Evolutionary conservation across 2,797 vertebrate genomes (phyloP).

Genomic region (Xiphorhynchus erythropygius): DNA sequence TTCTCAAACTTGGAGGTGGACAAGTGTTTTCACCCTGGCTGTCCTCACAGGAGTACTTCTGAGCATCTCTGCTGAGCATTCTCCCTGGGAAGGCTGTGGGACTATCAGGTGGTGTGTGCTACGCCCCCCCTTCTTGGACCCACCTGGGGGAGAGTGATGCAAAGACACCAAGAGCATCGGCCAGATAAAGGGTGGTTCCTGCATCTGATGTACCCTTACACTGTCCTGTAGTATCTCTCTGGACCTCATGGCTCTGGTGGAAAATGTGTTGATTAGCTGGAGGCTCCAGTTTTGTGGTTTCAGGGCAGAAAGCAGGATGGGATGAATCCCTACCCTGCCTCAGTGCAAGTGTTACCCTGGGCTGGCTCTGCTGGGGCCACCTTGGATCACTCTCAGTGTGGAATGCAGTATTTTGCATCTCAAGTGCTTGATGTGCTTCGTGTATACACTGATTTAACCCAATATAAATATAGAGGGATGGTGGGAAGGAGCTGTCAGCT

Average conservation of each 20-base stretch:
- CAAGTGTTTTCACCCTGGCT: too few relatives aligned
- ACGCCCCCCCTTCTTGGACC: neutral
- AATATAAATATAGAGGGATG: neutral
- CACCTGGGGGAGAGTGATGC: neutral
- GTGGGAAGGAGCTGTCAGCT: neutral
- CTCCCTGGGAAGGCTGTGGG: neutral
- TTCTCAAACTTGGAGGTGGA: neutral
- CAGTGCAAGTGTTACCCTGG: neutral
- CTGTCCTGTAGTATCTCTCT: neutral
- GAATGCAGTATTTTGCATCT: neutral
- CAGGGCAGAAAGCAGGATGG: neutral
- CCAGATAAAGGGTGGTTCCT: neutral
- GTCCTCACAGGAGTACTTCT: neutral
- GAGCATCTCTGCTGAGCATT: neutral
- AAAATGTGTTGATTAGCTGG: neutral
- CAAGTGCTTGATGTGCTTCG: neutral
- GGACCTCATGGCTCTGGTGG: neutral
- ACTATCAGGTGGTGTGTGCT: neutral
- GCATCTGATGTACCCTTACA: neutral
- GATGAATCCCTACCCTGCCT: neutral
- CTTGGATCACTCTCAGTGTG: neutral
- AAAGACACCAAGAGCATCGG: neutral
- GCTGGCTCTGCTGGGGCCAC: neutral
- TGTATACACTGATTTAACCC: neutral
- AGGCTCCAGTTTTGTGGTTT: neutral